These are phyloP conservation scores for Andrena haemorrhoa DNA, from an alignment of 2,888 invertebrate genomes.

Conservation along the genomic window DNA sequence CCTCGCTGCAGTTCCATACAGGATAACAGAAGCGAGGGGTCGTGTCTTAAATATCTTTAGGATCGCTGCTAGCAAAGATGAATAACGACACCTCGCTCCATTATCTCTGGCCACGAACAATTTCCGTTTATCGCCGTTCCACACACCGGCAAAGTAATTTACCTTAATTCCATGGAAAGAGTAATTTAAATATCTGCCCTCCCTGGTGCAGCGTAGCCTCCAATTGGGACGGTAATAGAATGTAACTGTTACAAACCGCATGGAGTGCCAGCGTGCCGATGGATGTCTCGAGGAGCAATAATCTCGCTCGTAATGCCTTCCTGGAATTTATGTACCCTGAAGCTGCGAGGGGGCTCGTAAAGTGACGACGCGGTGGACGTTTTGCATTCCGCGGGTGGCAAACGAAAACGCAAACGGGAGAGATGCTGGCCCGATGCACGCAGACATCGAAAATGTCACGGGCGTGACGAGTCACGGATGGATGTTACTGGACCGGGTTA, in stretches of 20 bases:
- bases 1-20: too few relatives aligned
- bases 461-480: slow-evolving; percentile 78
- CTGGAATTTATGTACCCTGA: slow-evolving; percentile 16
- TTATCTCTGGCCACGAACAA: neutral
- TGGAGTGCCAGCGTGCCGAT: slow-evolving; percentile 5
- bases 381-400: slow-evolving; percentile 3
- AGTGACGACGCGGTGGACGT: slow-evolving; percentile 16
- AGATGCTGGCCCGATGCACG: slow-evolving; percentile 21
- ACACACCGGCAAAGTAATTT: slow-evolving; percentile 29
- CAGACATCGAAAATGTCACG: slow-evolving; percentile 74
- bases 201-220: slow-evolving; percentile 24
- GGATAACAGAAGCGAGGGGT: too few relatives aligned
- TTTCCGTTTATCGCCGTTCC: slow-evolving; percentile 9
- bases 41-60: too few relatives aligned
- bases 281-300: slow-evolving; percentile 27
- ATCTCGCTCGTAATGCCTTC: slow-evolving; percentile 23
- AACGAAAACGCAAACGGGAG: slow-evolving; percentile 23
- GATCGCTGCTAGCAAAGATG: neutral
- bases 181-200: slow-evolving; percentile 28
- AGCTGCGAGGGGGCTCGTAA: neutral
- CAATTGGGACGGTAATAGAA: slow-evolving; percentile 55
- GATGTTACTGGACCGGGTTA: slow-evolving; percentile 84
- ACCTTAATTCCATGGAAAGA: slow-evolving; percentile 42
- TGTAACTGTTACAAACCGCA: slow-evolving; percentile 52
- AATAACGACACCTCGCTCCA: neutral